These are phyloP conservation scores for Mya arenaria DNA, from an alignment of 1,140 invertebrate genomes.

Conservation along the genomic window DNA sequence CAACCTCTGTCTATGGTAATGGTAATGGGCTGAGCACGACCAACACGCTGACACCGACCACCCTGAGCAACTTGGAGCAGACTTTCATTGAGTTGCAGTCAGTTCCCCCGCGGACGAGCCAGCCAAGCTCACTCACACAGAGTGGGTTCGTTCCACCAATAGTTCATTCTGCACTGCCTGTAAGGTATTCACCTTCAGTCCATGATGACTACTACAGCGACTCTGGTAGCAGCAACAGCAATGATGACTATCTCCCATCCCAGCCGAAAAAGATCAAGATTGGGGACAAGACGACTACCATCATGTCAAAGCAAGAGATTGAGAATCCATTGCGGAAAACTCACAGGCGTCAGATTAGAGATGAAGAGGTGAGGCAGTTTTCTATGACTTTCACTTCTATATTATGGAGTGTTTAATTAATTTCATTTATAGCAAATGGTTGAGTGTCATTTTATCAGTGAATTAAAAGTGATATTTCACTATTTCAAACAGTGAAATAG, in stretches of 20 bases:
- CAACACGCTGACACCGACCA: constrained; percentile 95
- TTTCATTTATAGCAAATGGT: too few relatives aligned
- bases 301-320: constrained; percentile 61
- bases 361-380: constrained; percentile 50
- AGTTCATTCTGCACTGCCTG: constrained; percentile 82
- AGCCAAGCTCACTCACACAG: constrained; percentile 87
- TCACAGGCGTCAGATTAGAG: constrained; percentile 37
- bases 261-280: constrained; percentile 46
- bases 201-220: constrained; percentile 51
- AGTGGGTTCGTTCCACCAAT: constrained; percentile 94
- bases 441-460: too few relatives aligned
- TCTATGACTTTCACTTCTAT: too few relatives aligned
- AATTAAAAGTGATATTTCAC: too few relatives aligned
- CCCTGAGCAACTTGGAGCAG: constrained; percentile 94
- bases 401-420: too few relatives aligned
- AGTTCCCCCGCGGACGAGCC: constrained; percentile 83
- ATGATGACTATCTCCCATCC: constrained; percentile 40
- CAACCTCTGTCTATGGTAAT: constrained; percentile 65
- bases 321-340: constrained; percentile 62
- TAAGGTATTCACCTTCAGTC: constrained; percentile 49
- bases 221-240: constrained; percentile 57
- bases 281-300: constrained; percentile 53
- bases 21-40: constrained; percentile 93
- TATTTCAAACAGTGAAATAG: too few relatives aligned
- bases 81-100: constrained; percentile 84